Conservation (phyloP, 2,888 invertebrate species). For the Tachystola acroxantha region DNA sequence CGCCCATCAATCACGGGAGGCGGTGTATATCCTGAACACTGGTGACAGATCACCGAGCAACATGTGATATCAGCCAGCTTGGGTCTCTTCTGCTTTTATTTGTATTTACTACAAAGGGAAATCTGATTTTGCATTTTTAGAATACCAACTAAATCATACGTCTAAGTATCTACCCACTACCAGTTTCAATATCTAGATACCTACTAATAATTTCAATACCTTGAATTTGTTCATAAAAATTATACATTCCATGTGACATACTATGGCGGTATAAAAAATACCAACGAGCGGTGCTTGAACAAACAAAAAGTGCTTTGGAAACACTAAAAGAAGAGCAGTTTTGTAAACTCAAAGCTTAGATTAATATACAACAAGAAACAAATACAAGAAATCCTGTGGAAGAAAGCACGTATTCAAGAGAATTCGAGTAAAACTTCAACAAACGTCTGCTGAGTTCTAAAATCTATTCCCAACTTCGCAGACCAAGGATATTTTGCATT, state of each 20-base stretch:
- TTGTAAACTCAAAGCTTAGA: no score
- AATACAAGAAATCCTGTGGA: constrained; percentile 14
- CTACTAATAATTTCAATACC: no score
- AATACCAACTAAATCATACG: no score
- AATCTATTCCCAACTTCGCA: constrained; percentile 31
- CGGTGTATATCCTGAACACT: constrained; percentile 42
- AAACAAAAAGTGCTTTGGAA: no score
- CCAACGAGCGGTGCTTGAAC: no score
- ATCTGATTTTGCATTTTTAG: no score
- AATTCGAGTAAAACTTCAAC: constrained; percentile 29
- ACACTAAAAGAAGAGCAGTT: no score
- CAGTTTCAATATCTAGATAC: no score
- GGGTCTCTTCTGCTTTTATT: neutral
- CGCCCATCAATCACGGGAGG: constrained; percentile 63
- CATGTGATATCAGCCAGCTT: constrained; percentile 36
- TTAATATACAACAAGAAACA: constrained; percentile 8
- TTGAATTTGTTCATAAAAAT: no score
- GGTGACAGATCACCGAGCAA: constrained; percentile 64
- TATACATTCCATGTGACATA: no score
- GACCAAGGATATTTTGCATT: constrained; percentile 23
- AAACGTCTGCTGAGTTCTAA: constrained; percentile 26
- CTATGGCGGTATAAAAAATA: no score
- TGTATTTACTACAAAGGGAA: neutral
- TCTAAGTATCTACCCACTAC: no score
- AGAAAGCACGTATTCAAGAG: constrained; percentile 22